Percentiles rank a stretch among this genome's conserved stretches.
These are phyloP conservation scores for Pelecanoides urinatrix DNA, from an alignment of 2,113 vertebrate genomes.

Conservation along the genomic window DNA sequence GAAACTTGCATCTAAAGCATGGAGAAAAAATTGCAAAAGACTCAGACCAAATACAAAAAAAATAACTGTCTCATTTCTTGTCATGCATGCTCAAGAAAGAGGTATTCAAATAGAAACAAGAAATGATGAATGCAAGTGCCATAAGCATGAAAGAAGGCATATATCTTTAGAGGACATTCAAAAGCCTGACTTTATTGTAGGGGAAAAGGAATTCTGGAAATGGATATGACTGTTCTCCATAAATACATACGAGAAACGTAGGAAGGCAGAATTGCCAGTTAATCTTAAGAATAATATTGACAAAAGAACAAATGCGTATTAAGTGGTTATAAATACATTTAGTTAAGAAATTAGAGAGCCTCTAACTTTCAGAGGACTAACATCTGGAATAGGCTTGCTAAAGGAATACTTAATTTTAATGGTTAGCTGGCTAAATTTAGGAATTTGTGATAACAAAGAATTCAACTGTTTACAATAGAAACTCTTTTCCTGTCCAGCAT, in stretches of 20 bases:
- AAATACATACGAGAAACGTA: not conserved
- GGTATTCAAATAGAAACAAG: not conserved
- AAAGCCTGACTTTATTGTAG: not conserved
- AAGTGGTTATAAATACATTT: not conserved
- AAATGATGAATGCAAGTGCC: not conserved
- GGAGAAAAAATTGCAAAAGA: not conserved
- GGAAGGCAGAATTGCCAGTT: not conserved
- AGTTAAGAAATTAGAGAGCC: not conserved
- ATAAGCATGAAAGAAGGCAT: not conserved
- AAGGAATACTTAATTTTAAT: not conserved
- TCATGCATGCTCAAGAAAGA: not conserved
- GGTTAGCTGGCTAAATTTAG: not conserved
- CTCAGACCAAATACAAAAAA: not conserved
- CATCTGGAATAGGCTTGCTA: not conserved
- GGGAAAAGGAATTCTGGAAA: not conserved
- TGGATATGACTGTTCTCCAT: not conserved
- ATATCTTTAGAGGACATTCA: not conserved
- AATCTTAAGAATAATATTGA: not conserved
- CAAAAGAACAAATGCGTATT: not conserved
- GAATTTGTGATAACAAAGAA: not conserved
- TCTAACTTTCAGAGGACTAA: not conserved
- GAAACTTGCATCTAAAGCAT: not conserved
- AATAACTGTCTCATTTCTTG: not conserved
- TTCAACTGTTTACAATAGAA: not conserved
- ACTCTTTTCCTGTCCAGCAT: not conserved